These are phyloP conservation scores for Xanthia icteritia DNA, from an alignment of 2,888 invertebrate genomes.

Conservation along the genomic window DNA sequence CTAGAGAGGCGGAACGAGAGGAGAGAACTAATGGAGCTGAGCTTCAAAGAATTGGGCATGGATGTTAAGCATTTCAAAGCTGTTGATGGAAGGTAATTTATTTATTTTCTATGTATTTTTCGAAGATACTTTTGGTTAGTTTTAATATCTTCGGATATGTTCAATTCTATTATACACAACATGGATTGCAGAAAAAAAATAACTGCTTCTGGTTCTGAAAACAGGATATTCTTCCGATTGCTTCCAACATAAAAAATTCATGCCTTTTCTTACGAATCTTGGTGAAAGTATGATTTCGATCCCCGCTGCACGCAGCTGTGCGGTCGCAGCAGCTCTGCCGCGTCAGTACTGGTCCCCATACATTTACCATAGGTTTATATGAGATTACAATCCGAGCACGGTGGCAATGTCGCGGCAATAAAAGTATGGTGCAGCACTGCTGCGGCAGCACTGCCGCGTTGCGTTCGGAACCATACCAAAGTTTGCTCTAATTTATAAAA, in stretches of 20 bases:
- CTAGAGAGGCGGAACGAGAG: slow-evolving; percentile 95
- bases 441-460: too few relatives aligned
- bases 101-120: slow-evolving; percentile 16
- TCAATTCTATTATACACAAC: background rate
- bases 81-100: slow-evolving; percentile 95
- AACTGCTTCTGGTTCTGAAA: background rate
- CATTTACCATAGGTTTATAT: too few relatives aligned
- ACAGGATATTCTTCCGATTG: background rate
- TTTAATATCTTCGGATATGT: too few relatives aligned
- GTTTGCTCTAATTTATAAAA: too few relatives aligned
- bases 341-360: too few relatives aligned
- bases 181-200: background rate
- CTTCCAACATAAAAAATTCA: background rate
- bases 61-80: slow-evolving; percentile 94
- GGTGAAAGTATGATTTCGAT: too few relatives aligned
- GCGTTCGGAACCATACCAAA: too few relatives aligned
- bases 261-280: background rate
- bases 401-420: too few relatives aligned
- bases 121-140: background rate
- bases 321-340: too few relatives aligned
- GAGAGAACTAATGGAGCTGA: slow-evolving; percentile 93
- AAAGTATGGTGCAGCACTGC: too few relatives aligned
- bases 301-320: too few relatives aligned
- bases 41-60: slow-evolving; percentile 95
- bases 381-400: too few relatives aligned